Evolutionary conservation across 2,113 vertebrate genomes (phyloP).

Genomic region (Colius striatus): DNA sequence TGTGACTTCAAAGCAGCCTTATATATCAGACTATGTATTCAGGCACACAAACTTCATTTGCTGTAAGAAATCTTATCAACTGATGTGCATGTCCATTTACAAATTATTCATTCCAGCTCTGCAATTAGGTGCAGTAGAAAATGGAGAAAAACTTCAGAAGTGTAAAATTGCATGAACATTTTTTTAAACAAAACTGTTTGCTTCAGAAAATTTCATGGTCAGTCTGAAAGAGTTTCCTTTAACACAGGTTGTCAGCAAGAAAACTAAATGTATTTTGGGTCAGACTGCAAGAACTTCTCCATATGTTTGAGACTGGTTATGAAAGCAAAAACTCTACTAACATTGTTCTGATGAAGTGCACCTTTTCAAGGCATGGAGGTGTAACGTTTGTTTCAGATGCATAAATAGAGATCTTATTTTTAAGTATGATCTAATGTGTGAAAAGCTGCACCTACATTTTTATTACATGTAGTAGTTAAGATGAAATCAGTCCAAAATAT

Average conservation of each 20-base stretch:
- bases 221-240: neutral
- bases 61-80: neutral
- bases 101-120: neutral
- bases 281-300: too few species aligned
- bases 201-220: slow-evolving; percentile 10
- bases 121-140: neutral
- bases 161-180: slow-evolving; percentile 9
- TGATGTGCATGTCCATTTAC: neutral
- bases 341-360: too few species aligned
- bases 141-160: neutral
- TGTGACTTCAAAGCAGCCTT: neutral
- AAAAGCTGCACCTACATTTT: neutral
- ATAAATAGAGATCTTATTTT: neutral
- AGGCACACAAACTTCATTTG: neutral
- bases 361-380: too few species aligned
- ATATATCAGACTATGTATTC: neutral
- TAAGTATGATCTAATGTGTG: neutral
- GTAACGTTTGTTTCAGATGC: too few species aligned
- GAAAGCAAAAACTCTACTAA: too few species aligned
- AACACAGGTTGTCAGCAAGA: neutral
- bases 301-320: too few species aligned
- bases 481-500: neutral
- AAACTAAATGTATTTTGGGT: neutral
- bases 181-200: neutral
- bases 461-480: neutral